These are phyloP conservation scores for Acheta domesticus DNA, from an alignment of 2,888 invertebrate species.

Conservation along the genomic window DNA sequence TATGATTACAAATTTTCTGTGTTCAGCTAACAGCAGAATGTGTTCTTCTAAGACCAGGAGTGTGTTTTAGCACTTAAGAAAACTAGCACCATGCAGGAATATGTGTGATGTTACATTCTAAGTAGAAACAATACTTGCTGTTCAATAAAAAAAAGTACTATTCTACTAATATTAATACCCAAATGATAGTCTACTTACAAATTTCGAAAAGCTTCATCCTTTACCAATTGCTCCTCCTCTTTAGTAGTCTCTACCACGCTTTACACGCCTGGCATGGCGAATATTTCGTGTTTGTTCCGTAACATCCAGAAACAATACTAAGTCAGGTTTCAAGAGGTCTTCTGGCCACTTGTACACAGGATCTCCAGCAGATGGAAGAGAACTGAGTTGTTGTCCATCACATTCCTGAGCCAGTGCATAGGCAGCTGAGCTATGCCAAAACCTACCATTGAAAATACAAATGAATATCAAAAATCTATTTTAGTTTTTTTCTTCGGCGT, in stretches of 20 bases:
- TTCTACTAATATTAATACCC: no score
- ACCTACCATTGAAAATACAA: slow-evolving; percentile 41
- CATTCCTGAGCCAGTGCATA: slow-evolving; percentile 46
- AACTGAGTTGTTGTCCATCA: slow-evolving; percentile 40
- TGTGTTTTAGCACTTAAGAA: no score
- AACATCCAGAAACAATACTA: slow-evolving; percentile 48
- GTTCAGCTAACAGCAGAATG: no score
- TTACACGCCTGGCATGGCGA: slow-evolving; percentile 41
- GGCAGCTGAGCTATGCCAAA: slow-evolving; percentile 51
- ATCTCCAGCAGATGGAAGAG: slow-evolving; percentile 44
- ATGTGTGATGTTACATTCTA: no score
- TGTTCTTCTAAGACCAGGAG: no score
- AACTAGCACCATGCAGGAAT: no score
- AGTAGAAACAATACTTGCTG: no score
- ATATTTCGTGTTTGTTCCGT: slow-evolving; percentile 46
- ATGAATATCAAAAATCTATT: no score
- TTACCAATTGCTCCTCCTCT: slow-evolving; percentile 23
- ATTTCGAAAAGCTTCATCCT: background rate
- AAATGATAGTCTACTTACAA: background rate
- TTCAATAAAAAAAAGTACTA: no score
- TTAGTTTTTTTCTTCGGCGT: no score
- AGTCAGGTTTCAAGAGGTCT: slow-evolving; percentile 50
- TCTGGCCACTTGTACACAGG: slow-evolving; percentile 48
- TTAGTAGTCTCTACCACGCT: background rate
- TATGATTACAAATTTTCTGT: no score